Percentiles rank a stretch among this genome's conserved stretches.
These are phyloP conservation scores for Pseudocheirus occidentalis DNA, from an alignment of 2,797 vertebrate genomes.

Conservation along the genomic window DNA sequence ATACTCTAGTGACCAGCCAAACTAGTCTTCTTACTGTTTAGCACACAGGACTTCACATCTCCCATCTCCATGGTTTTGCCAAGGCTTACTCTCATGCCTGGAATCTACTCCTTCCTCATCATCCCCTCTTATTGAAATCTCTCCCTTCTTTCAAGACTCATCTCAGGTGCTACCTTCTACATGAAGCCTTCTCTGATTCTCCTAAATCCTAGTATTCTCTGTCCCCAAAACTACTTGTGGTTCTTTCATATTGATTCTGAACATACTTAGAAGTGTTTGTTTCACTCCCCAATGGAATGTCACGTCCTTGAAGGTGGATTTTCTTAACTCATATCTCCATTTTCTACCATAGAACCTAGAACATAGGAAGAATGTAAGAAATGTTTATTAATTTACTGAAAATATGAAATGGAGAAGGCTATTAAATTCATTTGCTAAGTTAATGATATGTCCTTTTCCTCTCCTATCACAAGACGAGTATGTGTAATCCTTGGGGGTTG, in stretches of 20 bases:
- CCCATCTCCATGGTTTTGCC: background rate
- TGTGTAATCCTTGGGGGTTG: background rate
- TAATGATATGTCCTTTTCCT: background rate
- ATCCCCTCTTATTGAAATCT: background rate
- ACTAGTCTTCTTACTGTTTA: background rate
- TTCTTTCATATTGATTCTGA: background rate
- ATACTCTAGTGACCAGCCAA: background rate
- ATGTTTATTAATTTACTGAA: background rate
- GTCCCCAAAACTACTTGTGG: background rate
- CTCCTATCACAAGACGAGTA: background rate
- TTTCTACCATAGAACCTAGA: background rate
- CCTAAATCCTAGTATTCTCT: background rate
- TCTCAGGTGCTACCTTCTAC: background rate
- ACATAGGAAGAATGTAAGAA: background rate
- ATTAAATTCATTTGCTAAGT: background rate
- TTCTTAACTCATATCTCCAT: background rate
- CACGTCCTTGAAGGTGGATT: background rate
- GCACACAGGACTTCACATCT: background rate
- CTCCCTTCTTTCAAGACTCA: background rate
- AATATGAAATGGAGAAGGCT: background rate
- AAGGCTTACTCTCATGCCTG: background rate
- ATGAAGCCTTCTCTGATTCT: background rate
- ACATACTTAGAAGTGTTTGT: background rate
- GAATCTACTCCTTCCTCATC: background rate
- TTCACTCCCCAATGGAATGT: background rate